Conservation (phyloP, 2,888 invertebrate genomes). For the Stenotaenia linearis region DNA sequence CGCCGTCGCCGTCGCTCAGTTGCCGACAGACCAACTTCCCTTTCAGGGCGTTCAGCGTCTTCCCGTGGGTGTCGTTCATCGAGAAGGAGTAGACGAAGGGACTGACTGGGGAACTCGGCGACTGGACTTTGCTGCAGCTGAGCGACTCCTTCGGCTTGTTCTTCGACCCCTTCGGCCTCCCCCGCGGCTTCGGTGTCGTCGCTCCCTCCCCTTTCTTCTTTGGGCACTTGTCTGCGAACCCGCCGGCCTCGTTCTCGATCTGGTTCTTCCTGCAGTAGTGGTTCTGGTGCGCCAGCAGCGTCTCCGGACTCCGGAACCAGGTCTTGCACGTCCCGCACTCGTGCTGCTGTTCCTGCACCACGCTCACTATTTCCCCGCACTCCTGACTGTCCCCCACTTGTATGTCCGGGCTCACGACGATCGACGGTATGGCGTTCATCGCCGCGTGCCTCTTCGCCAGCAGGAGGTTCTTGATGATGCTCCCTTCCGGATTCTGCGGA, state of each 20-base stretch:
- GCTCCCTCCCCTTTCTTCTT: background rate
- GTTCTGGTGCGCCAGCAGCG: constrained; percentile 70
- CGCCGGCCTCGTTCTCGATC: background rate
- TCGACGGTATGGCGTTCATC: background rate
- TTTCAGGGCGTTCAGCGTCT: constrained; percentile 40
- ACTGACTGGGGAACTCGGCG: background rate
- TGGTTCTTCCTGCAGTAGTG: constrained; percentile 62
- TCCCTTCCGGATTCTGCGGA: constrained; percentile 59
- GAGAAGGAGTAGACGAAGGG: background rate
- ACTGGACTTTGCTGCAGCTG: background rate
- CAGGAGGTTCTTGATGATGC: constrained; percentile 66
- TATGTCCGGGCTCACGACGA: background rate
- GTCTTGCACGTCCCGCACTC: constrained; percentile 68
- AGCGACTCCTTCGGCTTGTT: constrained; percentile 38
- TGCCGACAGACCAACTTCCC: constrained; percentile 41
- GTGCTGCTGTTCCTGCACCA: background rate
- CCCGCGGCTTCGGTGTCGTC: constrained; percentile 41
- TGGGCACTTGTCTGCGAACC: background rate
- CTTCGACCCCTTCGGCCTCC: constrained; percentile 43
- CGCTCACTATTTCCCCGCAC: background rate
- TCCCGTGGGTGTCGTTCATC: constrained; percentile 3
- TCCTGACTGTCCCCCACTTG: background rate
- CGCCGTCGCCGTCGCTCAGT: background rate
- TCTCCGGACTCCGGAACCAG: constrained; percentile 71
- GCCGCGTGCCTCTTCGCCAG: constrained; percentile 52